phyloP scores from a whole-genome alignment of 37 sponge, comb jelly and placozoan genomes.

The Tethya wilhelma region DNA sequence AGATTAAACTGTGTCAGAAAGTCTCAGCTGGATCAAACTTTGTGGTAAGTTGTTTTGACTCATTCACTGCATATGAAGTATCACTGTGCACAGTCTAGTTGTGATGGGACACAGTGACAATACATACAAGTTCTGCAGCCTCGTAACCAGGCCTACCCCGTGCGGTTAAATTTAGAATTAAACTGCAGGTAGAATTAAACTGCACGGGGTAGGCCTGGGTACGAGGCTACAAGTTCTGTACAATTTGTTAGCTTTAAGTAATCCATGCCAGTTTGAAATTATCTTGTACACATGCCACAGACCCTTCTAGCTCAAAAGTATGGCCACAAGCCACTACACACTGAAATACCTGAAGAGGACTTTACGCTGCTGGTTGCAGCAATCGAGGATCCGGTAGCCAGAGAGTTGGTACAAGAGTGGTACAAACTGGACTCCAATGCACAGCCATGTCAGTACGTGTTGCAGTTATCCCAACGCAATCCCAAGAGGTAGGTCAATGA shows the following conservation, averaged over 20 bases:
- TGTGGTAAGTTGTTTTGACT: conserved; percentile 55
- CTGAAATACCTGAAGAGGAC: conserved; percentile 49
- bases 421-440: conserved; percentile 73
- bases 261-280: too few relatives aligned
- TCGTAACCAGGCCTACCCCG: too few relatives aligned
- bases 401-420: conserved; percentile 53
- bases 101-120: too few relatives aligned
- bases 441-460: conserved; percentile 54
- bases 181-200: too few relatives aligned
- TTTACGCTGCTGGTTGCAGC: conserved; percentile 44
- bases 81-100: too few relatives aligned
- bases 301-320: conserved; percentile 76
- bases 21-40: conserved; percentile 72
- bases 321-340: conserved; percentile 59
- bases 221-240: not conserved
- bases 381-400: conserved; percentile 50
- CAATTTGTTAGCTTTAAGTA: not conserved
- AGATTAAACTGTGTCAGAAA: conserved; percentile 72
- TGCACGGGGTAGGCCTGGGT: not conserved
- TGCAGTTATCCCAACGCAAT: conserved; percentile 13
- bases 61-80: not conserved
- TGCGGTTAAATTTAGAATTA: too few relatives aligned
- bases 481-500: too few relatives aligned
- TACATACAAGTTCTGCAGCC: too few relatives aligned
- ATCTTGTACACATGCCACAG: conserved; percentile 21